Percentiles rank a stretch among this genome's conserved stretches.
phyloP scores from a whole-genome alignment of 2,113 vertebrate species.

The Tauraco erythrolophus region DNA sequence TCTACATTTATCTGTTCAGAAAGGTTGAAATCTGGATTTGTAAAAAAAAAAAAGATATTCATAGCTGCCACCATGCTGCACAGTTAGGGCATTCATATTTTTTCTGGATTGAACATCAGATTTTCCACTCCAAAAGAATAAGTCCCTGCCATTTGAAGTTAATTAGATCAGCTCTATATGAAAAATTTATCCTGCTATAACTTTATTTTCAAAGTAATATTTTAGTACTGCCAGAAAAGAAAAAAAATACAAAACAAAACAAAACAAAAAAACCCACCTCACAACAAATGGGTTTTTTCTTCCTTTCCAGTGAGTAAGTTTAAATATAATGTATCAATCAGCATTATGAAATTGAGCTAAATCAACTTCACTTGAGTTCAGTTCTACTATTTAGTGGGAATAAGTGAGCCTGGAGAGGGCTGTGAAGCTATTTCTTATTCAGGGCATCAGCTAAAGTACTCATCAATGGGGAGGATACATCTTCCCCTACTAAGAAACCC shows the following conservation, averaged over 20 bases:
- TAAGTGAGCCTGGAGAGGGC: not conserved
- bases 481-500: not conserved
- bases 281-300: not conserved
- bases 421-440: not conserved
- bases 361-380: not conserved
- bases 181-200: not conserved
- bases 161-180: not conserved
- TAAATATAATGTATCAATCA: not conserved
- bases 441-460: not conserved
- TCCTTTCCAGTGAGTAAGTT: not conserved
- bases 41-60: not conserved
- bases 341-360: not conserved
- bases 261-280: not conserved
- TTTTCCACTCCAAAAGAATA: not conserved
- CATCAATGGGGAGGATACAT: not conserved
- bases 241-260: fast-evolving
- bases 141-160: not conserved
- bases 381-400: not conserved
- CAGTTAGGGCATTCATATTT: not conserved
- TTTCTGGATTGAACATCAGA: not conserved
- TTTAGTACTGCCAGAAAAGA: not conserved
- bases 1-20: not conserved
- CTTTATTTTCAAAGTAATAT: not conserved
- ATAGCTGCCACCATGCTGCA: not conserved
- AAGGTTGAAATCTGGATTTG: not conserved